Evolutionary conservation across 2,888 invertebrate species (phyloP).

Genomic region (Omphaloscelis lunosa): DNA sequence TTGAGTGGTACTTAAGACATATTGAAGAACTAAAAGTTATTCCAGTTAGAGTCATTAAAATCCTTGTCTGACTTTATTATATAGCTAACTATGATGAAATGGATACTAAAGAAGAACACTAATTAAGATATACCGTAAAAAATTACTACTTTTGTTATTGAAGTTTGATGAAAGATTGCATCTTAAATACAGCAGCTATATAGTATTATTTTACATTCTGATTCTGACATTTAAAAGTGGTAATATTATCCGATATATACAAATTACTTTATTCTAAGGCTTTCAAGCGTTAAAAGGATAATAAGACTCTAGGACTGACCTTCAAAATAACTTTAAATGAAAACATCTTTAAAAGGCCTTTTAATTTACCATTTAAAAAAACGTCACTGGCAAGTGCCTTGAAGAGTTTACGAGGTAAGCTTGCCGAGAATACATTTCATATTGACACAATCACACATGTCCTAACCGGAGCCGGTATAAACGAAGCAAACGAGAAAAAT

Average conservation of each 20-base stretch:
- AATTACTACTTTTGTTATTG: constrained; percentile 13
- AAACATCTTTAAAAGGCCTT: not conserved
- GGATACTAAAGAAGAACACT: constrained; percentile 22
- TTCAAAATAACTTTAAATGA: not conserved
- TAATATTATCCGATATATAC: not conserved
- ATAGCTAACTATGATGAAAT: constrained; percentile 24
- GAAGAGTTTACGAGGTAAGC: constrained; percentile 49
- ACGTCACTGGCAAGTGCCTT: constrained; percentile 2
- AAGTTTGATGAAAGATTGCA: constrained; percentile 6
- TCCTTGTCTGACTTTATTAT: constrained; percentile 40
- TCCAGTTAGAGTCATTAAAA: constrained; percentile 45
- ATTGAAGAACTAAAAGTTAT: constrained; percentile 51
- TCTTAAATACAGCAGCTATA: not conserved
- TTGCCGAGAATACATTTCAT: constrained; percentile 53
- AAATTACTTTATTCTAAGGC: too few relatives aligned
- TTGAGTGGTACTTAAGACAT: constrained; percentile 53
- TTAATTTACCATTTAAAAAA: constrained; percentile 11
- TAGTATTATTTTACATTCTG: constrained; percentile 16
- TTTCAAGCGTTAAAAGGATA: not conserved
- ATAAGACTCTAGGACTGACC: not conserved
- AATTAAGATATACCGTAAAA: constrained; percentile 3
- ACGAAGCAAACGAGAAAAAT: constrained; percentile 83
- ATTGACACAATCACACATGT: constrained; percentile 60
- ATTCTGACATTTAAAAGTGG: not conserved
- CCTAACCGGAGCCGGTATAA: constrained; percentile 70